Percentiles rank a stretch among this genome's conserved stretches.
These are phyloP conservation scores for Hippocampus mohnikei DNA, from an alignment of 2,113 vertebrate species.

Conservation along the genomic window DNA sequence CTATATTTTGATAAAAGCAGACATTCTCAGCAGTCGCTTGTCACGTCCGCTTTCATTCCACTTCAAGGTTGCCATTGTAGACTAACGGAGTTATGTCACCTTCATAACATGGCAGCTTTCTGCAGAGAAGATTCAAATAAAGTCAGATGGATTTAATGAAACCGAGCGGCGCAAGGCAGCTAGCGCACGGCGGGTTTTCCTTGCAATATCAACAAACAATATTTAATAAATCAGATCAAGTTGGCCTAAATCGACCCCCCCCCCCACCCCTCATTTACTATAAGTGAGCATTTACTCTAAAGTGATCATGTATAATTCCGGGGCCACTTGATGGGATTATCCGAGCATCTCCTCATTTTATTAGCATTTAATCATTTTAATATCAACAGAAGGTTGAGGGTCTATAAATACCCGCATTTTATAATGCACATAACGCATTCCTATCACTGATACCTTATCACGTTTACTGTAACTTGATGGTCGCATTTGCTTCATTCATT, in stretches of 20 bases:
- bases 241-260: background rate
- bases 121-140: slow-evolving; percentile 4
- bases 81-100: slow-evolving; percentile 33
- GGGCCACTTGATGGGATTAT: background rate
- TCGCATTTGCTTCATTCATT: background rate
- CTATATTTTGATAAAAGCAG: background rate
- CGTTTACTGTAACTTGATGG: background rate
- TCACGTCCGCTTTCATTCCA: slow-evolving; percentile 21
- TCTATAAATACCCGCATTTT: slow-evolving; percentile 34
- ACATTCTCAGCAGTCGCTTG: slow-evolving; percentile 10
- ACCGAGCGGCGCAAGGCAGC: background rate
- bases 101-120: slow-evolving; percentile 16
- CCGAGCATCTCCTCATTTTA: slow-evolving; percentile 15
- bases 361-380: slow-evolving; percentile 31
- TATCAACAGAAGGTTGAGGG: slow-evolving; percentile 19
- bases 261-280: background rate
- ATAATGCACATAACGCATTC: no score
- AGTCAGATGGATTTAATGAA: slow-evolving; percentile 20
- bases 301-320: background rate
- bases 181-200: background rate
- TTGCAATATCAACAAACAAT: background rate
- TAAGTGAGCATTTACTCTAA: background rate
- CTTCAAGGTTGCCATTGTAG: slow-evolving; percentile 30
- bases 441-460: slow-evolving; percentile 8
- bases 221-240: background rate